Percentiles rank a stretch among this genome's conserved stretches.
Conservation (phyloP, 1,140 invertebrate genomes). For the Papilio polyxenes region DNA sequence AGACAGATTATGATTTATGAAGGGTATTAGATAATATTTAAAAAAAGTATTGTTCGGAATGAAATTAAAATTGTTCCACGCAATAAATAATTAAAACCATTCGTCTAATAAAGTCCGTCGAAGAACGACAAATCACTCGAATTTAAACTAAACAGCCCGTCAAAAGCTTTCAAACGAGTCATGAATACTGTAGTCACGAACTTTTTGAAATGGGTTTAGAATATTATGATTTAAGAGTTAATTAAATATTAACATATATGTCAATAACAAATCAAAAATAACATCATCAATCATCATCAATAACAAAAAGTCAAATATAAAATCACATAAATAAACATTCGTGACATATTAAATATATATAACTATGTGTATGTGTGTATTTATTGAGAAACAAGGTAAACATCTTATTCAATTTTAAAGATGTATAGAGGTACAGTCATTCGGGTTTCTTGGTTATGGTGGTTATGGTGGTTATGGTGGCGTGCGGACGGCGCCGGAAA, state of each 20-base stretch:
- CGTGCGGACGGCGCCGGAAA: too few relatives aligned
- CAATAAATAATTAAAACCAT: not conserved
- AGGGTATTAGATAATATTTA: not conserved
- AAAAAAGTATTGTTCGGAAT: not conserved
- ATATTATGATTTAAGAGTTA: not conserved
- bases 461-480: too few relatives aligned
- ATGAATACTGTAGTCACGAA: conserved; percentile 23
- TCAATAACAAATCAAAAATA: too few relatives aligned
- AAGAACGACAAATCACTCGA: conserved; percentile 10
- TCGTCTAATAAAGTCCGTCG: not conserved
- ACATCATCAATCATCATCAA: too few relatives aligned
- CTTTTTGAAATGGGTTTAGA: not conserved
- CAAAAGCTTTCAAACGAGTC: conserved; percentile 20
- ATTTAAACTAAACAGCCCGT: not conserved
- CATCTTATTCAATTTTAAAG: too few relatives aligned
- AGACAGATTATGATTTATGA: not conserved
- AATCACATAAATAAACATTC: not conserved
- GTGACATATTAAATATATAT: not conserved
- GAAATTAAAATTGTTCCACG: not conserved
- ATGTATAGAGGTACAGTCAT: too few relatives aligned
- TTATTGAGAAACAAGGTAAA: too few relatives aligned
- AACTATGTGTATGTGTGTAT: too few relatives aligned
- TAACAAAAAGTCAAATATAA: not conserved
- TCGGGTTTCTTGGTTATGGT: too few relatives aligned
- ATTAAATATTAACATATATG: not conserved